Conservation (phyloP, 2,797 vertebrate species). For the Psittacula derbiana region DNA sequence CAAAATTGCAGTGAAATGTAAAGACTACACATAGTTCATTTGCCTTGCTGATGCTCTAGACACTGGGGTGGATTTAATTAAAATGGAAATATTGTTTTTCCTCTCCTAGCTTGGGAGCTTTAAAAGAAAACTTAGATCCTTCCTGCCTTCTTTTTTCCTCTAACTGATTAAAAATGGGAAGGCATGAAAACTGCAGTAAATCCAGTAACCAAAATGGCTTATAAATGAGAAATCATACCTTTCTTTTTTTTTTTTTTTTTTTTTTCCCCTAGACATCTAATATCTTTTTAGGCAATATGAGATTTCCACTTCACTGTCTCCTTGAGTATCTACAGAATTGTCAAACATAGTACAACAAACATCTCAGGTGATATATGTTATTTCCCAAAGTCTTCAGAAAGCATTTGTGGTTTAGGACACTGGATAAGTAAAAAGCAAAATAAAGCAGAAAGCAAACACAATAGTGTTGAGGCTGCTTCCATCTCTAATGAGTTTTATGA, state of each 20-base stretch:
- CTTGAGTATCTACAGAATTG: background rate
- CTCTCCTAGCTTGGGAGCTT: background rate
- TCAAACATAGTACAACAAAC: background rate
- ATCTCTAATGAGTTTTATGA: background rate
- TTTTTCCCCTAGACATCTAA: background rate
- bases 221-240: background rate
- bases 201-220: background rate
- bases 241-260: background rate
- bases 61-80: background rate
- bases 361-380: background rate
- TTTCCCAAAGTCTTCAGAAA: background rate
- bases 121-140: background rate
- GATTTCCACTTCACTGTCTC: background rate
- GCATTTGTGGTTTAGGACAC: background rate
- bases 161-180: background rate
- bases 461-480: background rate
- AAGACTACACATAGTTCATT: background rate
- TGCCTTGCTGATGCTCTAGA: background rate
- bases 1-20: background rate
- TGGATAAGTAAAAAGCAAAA: background rate
- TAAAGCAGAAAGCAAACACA: background rate
- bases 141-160: accelerated
- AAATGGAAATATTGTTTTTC: background rate
- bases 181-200: background rate
- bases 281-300: background rate